phyloP scores from a whole-genome alignment of 2,888 invertebrate genomes.

The Plebejus anna region DNA sequence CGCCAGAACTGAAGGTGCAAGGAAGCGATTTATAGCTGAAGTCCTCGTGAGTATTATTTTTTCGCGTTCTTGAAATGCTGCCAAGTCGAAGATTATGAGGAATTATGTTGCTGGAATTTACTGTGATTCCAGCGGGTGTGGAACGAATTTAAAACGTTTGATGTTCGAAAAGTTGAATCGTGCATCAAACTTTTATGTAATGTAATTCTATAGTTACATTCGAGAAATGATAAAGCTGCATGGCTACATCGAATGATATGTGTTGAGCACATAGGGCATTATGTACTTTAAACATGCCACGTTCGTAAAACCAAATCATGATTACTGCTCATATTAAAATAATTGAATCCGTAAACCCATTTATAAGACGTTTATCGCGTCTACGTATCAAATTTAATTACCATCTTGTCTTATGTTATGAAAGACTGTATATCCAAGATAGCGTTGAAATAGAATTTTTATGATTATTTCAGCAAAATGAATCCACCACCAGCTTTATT shows the following conservation, averaged over 20 bases:
- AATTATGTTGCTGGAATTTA: slow-evolving; percentile 13
- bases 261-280: background rate
- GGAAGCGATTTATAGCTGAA: slow-evolving; percentile 63
- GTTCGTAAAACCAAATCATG: background rate
- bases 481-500: slow-evolving; percentile 92
- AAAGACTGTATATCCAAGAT: background rate
- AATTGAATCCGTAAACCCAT: background rate
- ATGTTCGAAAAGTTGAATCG: background rate
- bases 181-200: background rate
- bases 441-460: slow-evolving; percentile 36
- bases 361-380: background rate
- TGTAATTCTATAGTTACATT: background rate
- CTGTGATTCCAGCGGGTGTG: slow-evolving; percentile 3
- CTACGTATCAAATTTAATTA: background rate
- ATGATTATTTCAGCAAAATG: slow-evolving; percentile 66
- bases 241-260: background rate
- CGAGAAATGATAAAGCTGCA: background rate
- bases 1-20: slow-evolving; percentile 40
- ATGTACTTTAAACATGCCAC: background rate
- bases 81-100: slow-evolving; percentile 50
- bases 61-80: slow-evolving; percentile 66
- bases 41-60: slow-evolving; percentile 70
- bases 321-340: background rate
- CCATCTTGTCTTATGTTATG: background rate
- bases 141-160: slow-evolving; percentile 13